Evolutionary conservation across 1,140 invertebrate species (phyloP).

Genomic region (Rhopalosiphum maidis): DNA sequence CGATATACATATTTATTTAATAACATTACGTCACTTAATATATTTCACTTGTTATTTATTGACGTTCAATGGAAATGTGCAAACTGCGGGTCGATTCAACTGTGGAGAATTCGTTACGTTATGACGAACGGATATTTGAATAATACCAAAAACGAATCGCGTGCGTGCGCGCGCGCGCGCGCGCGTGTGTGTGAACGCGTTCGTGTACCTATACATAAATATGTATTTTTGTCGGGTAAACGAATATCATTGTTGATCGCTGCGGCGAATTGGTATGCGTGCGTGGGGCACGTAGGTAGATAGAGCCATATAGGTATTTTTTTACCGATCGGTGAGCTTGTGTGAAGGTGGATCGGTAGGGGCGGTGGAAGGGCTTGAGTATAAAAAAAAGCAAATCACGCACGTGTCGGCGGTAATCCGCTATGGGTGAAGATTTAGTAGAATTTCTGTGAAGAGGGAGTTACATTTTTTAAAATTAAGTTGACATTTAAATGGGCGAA

Average conservation of each 20-base stretch:
- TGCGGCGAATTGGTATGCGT: neutral
- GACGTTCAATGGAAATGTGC: neutral
- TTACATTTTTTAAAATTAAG: neutral
- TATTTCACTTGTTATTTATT: slow-evolving; percentile 29
- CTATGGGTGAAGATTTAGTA: neutral
- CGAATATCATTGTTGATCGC: neutral
- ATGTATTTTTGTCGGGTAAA: neutral
- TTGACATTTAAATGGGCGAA: neutral
- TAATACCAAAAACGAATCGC: slow-evolving; percentile 35
- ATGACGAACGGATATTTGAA: slow-evolving; percentile 25
- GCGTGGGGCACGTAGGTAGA: neutral
- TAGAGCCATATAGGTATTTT: neutral
- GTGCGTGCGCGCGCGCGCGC: neutral
- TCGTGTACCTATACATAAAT: neutral
- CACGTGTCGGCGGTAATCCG: neutral
- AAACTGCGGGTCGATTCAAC: neutral
- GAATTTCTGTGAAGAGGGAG: neutral
- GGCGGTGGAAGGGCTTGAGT: too few relatives aligned
- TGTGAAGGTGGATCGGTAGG: neutral
- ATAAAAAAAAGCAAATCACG: neutral
- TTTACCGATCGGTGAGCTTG: neutral
- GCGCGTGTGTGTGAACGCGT: neutral
- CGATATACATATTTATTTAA: neutral
- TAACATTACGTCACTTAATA: slow-evolving; percentile 20
- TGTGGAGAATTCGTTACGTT: neutral